phyloP scores from a whole-genome alignment of 2,113 vertebrate genomes.

The Aegotheles bennettii region DNA sequence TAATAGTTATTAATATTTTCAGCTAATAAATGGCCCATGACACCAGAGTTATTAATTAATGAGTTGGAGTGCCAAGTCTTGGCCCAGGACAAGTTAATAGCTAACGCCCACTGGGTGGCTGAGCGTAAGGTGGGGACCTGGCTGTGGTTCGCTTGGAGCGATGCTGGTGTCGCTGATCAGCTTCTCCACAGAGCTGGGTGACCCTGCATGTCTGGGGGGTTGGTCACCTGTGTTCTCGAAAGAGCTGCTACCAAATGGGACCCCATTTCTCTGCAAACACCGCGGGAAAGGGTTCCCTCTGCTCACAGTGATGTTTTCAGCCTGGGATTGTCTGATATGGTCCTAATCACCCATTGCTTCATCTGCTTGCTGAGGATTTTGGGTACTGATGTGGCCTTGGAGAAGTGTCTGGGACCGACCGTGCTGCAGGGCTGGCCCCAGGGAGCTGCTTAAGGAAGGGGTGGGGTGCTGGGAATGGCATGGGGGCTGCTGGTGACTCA shows the following conservation, averaged over 20 bases:
- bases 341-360: not conserved
- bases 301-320: not conserved
- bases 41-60: constrained; percentile 33
- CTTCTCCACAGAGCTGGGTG: not conserved
- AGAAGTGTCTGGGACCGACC: not conserved
- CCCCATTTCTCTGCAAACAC: not conserved
- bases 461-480: not conserved
- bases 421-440: rapidly evolving
- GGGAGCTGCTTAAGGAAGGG: rapidly evolving
- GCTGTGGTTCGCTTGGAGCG: not conserved
- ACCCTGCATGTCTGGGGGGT: not conserved
- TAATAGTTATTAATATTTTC: constrained; percentile 13
- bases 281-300: not conserved
- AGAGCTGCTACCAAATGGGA: rapidly evolving
- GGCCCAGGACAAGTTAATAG: not conserved
- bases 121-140: not conserved
- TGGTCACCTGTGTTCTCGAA: not conserved
- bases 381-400: not conserved
- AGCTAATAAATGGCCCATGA: constrained; percentile 42
- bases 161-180: rapidly evolving
- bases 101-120: not conserved
- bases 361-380: not conserved
- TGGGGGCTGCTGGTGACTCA: not conserved
- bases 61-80: not conserved
- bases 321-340: not conserved